Evolutionary conservation across 2,797 vertebrate genomes (phyloP), one percentile per base, ranked within the genome.

Genomic region (Botia almorhae): DNA sequence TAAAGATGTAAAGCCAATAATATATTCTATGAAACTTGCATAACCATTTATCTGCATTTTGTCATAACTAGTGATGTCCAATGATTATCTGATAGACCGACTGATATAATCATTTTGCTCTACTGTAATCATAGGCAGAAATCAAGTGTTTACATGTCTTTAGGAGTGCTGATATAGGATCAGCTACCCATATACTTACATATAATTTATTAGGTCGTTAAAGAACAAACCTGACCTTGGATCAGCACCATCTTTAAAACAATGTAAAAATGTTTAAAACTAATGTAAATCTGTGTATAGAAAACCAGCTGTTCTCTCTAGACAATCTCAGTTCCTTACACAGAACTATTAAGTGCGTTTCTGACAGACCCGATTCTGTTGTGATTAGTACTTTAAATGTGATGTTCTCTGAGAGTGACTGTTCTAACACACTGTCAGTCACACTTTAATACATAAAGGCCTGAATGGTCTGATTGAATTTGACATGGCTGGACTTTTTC

Each of bases 401-500:
- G 36, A 33, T n/a, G 51, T 65, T 63, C 7, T 67, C 26, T 43
- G n/a, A 51, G 61, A 74, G 71, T 33, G 39, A n/a, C 4, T 1
- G 26, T 21, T 26, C 12, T 46, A 46, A 46, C 11, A 23, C 4
- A 2, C 5, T 7, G 51, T n/a, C 17, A 55, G 17, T 55, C 16
- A 55, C 4, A 23, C 56, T 58, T 23, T 3, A 58, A 58, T 7
- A 29, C 4, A 63, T 14, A 60, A 60, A 26, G 2, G 11, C 4
- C 19, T 12, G 12, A 60, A 29, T 61, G 55, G 26, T 76, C 56
- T 80, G n/a, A 74, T 60, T 17, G 33, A 12, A 69, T 69, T 61
- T 53, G 51, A 70, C 55, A 61, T 48, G 43, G 53, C 29, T 75
- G 46, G 21, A 69, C 23, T 69, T 60, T 53, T 39, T 74, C 69